Evolutionary conservation across 64 coral and sea anemone species (phyloP).

Genomic region (Dendronephthya gigantea): DNA sequence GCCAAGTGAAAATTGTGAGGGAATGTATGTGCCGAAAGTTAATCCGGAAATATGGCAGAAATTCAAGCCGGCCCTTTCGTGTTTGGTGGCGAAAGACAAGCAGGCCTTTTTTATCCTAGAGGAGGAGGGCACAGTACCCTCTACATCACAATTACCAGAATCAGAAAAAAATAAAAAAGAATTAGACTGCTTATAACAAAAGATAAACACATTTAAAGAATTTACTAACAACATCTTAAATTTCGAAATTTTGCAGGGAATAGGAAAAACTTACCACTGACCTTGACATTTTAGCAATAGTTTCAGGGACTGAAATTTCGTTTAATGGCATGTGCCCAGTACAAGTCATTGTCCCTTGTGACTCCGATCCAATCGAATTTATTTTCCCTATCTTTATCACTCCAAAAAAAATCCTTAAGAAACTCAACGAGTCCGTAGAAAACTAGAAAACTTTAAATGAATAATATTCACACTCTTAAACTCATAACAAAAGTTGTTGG

Average conservation of each 20-base stretch:
- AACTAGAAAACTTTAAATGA: not conserved
- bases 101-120: not conserved
- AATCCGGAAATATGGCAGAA: conserved; percentile 31
- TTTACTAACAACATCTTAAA: not conserved
- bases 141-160: not conserved
- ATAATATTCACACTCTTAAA: too few species aligned
- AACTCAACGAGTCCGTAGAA: not conserved
- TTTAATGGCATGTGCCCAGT: too few species aligned
- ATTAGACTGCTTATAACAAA: not conserved
- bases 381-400: not conserved
- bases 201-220: not conserved
- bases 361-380: not conserved
- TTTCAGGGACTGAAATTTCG: not conserved
- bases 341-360: not conserved
- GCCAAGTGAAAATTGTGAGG: too few species aligned
- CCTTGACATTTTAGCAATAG: not conserved
- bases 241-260: not conserved
- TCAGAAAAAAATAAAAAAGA: not conserved
- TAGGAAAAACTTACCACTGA: not conserved
- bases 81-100: conserved; percentile 23
- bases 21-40: too few species aligned
- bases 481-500: conserved; percentile 1
- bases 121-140: not conserved
- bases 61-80: conserved; percentile 28
- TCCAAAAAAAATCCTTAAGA: not conserved